Base-by-base conservation (phyloP, 1,140 invertebrate species). In the Pachypsylla venusta region DNA sequence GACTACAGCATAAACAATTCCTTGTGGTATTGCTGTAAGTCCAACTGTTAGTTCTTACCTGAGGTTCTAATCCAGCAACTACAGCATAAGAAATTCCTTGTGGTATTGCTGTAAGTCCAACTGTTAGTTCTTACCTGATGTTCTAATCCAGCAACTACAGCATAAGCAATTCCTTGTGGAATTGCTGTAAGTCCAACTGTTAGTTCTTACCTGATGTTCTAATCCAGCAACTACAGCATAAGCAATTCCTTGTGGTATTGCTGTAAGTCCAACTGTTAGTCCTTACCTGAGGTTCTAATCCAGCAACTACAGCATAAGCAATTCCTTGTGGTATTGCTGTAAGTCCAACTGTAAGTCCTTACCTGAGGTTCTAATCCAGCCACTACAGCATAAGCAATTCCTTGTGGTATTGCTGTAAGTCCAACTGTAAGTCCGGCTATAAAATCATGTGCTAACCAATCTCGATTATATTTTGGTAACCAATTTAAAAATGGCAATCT, bases 71-170 rank as follows among this genome's bases (percentile, higher is more conserved):
- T 60, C 82, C 81, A 1, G 85, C 85, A 53, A 89, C 72, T 56
- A 80, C 79, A 26, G 85, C 83, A 68, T 88, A 88, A 1, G 85
- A 85, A 59, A 89, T 81, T 10, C 82, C 82, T 74, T 89, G 82
- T 1, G 83, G 84, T 64, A 85, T 79, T 22, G 75, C 67, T 1
- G 76, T 77, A 10, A 77, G 61, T 54, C 74, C 73, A 5, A 78
- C 71, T 2, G 80, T 81, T 26, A 81, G 56, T n/a, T 80, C 42
- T 57, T 70, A 86, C 83, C 76, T 84, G 79, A 24, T 82, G 79
- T 63, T 77, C 77, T 24, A 88, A 73, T 60, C 82, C 81, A 1
- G 85, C 85, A 53, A 89, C 72, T 56, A 80, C 79, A 26, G 85
- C 83, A 68, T 88, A 88, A 1, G 85, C 85, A 59, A 89, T 81